Percentiles rank a stretch among this genome's conserved stretches.
Conservation (phyloP, 2,888 invertebrate species). For the Dinocampus coccinellae region DNA sequence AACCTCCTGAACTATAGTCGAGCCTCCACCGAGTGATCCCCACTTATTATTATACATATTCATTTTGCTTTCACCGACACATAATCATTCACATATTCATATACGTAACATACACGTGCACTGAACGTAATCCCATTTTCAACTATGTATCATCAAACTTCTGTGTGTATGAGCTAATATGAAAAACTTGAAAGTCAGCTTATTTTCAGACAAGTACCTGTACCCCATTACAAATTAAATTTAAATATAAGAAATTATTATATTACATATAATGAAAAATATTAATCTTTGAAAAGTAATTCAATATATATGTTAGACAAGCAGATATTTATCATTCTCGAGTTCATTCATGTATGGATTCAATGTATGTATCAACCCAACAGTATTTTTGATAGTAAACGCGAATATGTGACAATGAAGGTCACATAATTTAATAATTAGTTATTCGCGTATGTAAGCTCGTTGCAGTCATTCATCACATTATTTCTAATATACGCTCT, state of each 20-base stretch:
- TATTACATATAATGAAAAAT: too few relatives aligned
- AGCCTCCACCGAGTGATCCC: constrained; percentile 51
- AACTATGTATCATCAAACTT: neutral
- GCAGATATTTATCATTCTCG: too few relatives aligned
- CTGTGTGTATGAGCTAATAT: neutral
- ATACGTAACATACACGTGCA: too few relatives aligned
- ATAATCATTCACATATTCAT: too few relatives aligned
- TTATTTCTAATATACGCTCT: neutral
- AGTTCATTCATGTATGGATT: neutral
- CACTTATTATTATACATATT: neutral
- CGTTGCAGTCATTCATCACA: neutral
- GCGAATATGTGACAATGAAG: neutral
- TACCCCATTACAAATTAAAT: too few relatives aligned
- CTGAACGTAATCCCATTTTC: neutral
- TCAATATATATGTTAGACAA: too few relatives aligned
- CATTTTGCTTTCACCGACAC: too few relatives aligned
- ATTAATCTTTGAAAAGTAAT: too few relatives aligned
- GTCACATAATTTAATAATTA: neutral
- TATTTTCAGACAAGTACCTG: too few relatives aligned
- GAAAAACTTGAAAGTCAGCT: too few relatives aligned
- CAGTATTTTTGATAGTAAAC: neutral
- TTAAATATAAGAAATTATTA: too few relatives aligned
- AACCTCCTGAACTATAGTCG: constrained; percentile 49
- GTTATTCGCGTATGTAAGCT: neutral
- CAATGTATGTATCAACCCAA: neutral